A percentile compares a stretch with the other conserved stretches of the same genome.
These are phyloP conservation scores for Xylophagus ater DNA, from an alignment of 2,888 invertebrate species.

Conservation along the genomic window DNA sequence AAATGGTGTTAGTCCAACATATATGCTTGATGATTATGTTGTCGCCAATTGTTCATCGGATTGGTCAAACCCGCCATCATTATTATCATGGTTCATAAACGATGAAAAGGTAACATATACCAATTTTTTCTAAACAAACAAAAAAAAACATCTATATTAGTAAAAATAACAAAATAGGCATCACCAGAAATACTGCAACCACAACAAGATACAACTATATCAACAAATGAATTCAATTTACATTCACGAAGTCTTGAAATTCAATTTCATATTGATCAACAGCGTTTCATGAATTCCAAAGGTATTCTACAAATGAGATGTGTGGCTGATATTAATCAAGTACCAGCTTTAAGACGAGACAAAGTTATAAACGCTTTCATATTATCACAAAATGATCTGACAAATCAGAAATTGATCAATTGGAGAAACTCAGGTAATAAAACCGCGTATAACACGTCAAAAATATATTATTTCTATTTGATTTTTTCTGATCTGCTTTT, in stretches of 20 bases:
- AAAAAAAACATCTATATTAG: neutral
- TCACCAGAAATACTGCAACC: conserved; percentile 33
- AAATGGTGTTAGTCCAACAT: conserved; percentile 34
- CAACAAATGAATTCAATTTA: conserved; percentile 35
- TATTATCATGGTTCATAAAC: conserved; percentile 38
- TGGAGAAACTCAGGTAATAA: conserved; percentile 20
- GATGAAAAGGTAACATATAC: conserved; percentile 31
- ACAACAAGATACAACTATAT: conserved; percentile 33
- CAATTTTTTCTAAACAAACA: neutral
- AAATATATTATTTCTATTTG: too few species aligned
- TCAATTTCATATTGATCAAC: conserved; percentile 35
- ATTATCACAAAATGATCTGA: conserved; percentile 33
- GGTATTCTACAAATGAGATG: conserved; percentile 35
- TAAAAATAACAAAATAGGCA: conserved; percentile 23
- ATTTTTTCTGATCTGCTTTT: too few species aligned
- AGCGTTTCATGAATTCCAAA: conserved; percentile 31
- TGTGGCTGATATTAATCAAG: conserved; percentile 38
- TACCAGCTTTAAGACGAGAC: conserved; percentile 32
- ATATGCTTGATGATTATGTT: conserved; percentile 36
- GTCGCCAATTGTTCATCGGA: conserved; percentile 38
- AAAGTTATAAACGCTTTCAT: conserved; percentile 31
- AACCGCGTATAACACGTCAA: too few species aligned
- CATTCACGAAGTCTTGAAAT: conserved; percentile 34
- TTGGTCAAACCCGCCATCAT: conserved; percentile 36
- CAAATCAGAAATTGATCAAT: conserved; percentile 36